Evolutionary conservation across 2,113 vertebrate genomes (phyloP).

Genomic region (Bambusicola thoracicus): DNA sequence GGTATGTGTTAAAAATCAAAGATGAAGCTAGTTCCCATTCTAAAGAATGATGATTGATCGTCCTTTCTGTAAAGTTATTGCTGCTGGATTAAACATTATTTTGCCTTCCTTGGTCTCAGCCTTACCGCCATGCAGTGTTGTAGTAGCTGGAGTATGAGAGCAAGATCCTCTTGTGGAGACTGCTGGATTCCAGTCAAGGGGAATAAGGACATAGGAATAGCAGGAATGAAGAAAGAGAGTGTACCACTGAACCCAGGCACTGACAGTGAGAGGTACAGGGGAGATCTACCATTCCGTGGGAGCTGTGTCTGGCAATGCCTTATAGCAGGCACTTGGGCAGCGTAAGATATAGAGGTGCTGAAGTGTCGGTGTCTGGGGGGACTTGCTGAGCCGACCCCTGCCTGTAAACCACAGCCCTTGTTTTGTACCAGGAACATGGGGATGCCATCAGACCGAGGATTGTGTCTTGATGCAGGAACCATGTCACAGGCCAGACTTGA

Average conservation of each 20-base stretch:
- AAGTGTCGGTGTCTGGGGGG: neutral
- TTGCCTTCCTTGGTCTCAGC: neutral
- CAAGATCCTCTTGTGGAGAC: neutral
- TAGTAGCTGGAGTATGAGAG: neutral
- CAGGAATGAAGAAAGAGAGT: neutral
- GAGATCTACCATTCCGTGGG: neutral
- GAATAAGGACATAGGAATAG: neutral
- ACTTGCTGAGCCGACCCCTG: neutral
- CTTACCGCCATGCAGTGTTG: accelerated
- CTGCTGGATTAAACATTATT: neutral
- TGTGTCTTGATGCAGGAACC: neutral
- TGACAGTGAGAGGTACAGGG: neutral
- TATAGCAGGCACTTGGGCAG: neutral
- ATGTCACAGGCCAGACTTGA: neutral
- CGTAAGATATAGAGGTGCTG: neutral
- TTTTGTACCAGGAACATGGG: neutral
- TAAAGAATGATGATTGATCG: neutral
- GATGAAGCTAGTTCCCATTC: neutral
- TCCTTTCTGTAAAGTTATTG: neutral
- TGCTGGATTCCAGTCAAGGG: neutral
- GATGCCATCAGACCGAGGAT: neutral
- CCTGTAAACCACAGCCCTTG: accelerated
- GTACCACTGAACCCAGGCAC: neutral
- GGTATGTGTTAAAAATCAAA: neutral
- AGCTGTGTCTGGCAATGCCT: neutral